Base-by-base conservation (phyloP, 2,113 vertebrate genomes). In the Uria lomvia region DNA sequence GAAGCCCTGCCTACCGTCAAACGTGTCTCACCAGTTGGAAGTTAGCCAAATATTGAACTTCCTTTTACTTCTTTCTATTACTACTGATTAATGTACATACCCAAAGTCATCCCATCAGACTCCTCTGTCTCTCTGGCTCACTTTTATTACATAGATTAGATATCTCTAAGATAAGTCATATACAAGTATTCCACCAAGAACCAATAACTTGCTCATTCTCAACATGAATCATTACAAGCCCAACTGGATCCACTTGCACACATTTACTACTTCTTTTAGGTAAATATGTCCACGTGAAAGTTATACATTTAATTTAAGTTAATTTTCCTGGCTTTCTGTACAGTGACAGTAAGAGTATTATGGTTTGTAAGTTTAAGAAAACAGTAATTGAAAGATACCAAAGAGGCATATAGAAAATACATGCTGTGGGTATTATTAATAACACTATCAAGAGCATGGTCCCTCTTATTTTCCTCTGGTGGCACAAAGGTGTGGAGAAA, bases 401-500 rank as follows among this genome's bases (percentile, higher is more conserved):
- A 58, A 4, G 4, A 27, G 6, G 2, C 16, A 40, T 2, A 22
- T 6, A 74, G 8, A 68, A 80, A 68, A 83, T 40, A 62, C 5
- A 10, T 59, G 8, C 2, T 63, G n/a, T 36, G 13, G 6, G 2
- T 75, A 13, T 56, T 56, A 45, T 8, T 15, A 62, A 9, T 49
- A 74, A 40, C 59, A 36, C 5, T 59, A 23, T 32, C 17, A 59
- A 47, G 7, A 1, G 0, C 15, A 45, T 17, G 2, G 24, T 42
- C 15, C 16, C 4, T 79, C 6, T 45, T 62, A 32, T 58, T 68
- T 49, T 18, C 9, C 3, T 90, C 14, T 9, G 1, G 3, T 12
- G 15, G 10, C 18, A 63, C 2, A 59, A 59, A 53, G 20, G 52
- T 50, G 7, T 34, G 9, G 10, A 29, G 5, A 53, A 85, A 91